Conservation (phyloP, 2,888 invertebrate genomes). For the Pandemis cinnamomeana region DNA sequence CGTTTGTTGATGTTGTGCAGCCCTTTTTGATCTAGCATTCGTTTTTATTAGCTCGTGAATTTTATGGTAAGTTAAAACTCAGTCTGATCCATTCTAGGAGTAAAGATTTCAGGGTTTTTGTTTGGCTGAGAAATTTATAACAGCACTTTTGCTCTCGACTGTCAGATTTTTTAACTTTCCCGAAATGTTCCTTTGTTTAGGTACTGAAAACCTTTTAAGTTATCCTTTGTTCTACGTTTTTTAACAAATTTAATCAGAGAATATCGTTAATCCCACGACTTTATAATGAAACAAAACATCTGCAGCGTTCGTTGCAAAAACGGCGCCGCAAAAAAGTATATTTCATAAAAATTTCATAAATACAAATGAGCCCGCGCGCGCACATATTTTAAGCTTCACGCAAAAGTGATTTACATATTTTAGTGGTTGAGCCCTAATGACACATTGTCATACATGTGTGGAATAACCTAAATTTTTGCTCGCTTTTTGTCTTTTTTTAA, state of each 20-base stretch:
- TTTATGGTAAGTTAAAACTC: neutral
- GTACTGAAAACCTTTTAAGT: neutral
- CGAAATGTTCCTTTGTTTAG: neutral
- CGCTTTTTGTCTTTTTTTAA: neutral
- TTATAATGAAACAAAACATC: neutral
- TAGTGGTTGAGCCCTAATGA: constrained; percentile 37
- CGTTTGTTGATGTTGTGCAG: constrained; percentile 9
- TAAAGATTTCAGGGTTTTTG: neutral
- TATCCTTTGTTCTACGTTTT: too few relatives aligned
- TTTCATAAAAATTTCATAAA: constrained; percentile 39
- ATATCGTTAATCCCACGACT: neutral
- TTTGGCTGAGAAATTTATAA: neutral
- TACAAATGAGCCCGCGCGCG: constrained; percentile 40
- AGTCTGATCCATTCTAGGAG: neutral
- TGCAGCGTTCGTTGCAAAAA: constrained; percentile 6
- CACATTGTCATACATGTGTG: constrained; percentile 35
- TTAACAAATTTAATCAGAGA: neutral
- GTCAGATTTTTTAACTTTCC: neutral
- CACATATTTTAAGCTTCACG: constrained; percentile 41
- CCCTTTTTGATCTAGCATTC: constrained; percentile 5
- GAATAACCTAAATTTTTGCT: neutral
- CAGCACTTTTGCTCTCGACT: neutral
- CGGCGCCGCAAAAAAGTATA: constrained; percentile 21
- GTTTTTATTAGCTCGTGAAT: neutral
- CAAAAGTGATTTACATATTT: constrained; percentile 45